Evolutionary conservation across 2,888 invertebrate genomes (phyloP).

Genomic region (Polymixis lichenea): DNA sequence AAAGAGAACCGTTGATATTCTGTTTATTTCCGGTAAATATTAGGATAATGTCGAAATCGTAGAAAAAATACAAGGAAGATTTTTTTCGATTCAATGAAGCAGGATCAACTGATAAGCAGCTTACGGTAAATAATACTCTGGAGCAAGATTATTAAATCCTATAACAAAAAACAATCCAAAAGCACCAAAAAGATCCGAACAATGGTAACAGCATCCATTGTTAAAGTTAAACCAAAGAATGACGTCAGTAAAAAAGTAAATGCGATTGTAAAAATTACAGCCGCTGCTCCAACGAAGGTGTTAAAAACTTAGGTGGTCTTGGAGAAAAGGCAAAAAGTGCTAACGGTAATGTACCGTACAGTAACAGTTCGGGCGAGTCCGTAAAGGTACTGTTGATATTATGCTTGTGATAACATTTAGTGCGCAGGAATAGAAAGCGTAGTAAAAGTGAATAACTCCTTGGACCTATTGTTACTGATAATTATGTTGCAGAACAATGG

Average conservation of each 20-base stretch:
- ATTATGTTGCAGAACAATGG: constrained; percentile 32
- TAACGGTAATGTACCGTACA: constrained; percentile 71
- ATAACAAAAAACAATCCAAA: constrained; percentile 33
- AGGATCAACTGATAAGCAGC: constrained; percentile 25
- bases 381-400: constrained; percentile 60
- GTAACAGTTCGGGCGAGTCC: constrained; percentile 61
- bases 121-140: constrained; percentile 29
- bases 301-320: constrained; percentile 70
- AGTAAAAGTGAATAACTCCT: constrained; percentile 45
- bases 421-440: constrained; percentile 41
- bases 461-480: constrained; percentile 34
- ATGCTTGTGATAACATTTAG: constrained; percentile 63
- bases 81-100: constrained; percentile 3
- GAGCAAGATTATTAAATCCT: constrained; percentile 11
- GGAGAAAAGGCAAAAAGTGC: constrained; percentile 62
- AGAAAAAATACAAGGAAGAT: constrained; percentile 1
- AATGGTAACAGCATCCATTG: constrained; percentile 57
- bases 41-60: neutral
- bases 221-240: constrained; percentile 47
- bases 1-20: neutral
- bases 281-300: constrained; percentile 53
- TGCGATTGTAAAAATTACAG: constrained; percentile 57
- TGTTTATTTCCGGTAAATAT: neutral
- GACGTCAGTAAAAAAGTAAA: constrained; percentile 63
- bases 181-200: constrained; percentile 42